These are phyloP conservation scores for Marmota monax DNA, from an alignment of 2,113 vertebrate genomes.

Conservation along the genomic window DNA sequence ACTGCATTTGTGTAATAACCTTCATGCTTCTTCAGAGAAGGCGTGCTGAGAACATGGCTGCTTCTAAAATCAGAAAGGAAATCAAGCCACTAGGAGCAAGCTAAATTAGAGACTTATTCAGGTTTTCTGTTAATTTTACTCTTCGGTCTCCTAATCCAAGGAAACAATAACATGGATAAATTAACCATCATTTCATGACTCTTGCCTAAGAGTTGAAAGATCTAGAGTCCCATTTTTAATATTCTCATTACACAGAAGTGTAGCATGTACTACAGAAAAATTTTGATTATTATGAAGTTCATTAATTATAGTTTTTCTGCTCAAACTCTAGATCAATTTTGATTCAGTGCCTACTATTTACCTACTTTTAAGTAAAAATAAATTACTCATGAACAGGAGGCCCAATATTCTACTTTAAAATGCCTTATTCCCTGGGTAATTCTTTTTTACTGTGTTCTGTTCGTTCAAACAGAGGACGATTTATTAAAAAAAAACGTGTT, in stretches of 20 bases:
- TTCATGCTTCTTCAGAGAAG: background rate
- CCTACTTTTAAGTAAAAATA: slow-evolving; percentile 35
- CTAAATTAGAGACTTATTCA: background rate
- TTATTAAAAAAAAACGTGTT: background rate
- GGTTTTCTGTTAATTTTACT: background rate
- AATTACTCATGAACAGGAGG: background rate
- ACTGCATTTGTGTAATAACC: background rate
- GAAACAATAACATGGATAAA: background rate
- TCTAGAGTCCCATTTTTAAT: slow-evolving; percentile 12
- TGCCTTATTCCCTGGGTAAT: background rate
- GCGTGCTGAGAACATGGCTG: too few relatives aligned
- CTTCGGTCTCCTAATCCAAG: background rate
- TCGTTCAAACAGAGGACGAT: background rate
- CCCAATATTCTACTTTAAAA: background rate
- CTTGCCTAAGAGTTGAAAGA: background rate
- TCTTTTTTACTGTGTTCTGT: background rate
- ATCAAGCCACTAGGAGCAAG: background rate
- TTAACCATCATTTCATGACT: background rate
- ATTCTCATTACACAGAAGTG: background rate
- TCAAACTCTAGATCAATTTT: slow-evolving; percentile 13
- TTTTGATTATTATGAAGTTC: background rate
- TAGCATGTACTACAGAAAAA: background rate
- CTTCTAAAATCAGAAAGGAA: background rate
- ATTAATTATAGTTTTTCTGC: background rate
- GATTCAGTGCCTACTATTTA: slow-evolving; percentile 3